Evolutionary conservation across 1,140 invertebrate species (phyloP).

Genomic region (Macrostomum lignano): DNA sequence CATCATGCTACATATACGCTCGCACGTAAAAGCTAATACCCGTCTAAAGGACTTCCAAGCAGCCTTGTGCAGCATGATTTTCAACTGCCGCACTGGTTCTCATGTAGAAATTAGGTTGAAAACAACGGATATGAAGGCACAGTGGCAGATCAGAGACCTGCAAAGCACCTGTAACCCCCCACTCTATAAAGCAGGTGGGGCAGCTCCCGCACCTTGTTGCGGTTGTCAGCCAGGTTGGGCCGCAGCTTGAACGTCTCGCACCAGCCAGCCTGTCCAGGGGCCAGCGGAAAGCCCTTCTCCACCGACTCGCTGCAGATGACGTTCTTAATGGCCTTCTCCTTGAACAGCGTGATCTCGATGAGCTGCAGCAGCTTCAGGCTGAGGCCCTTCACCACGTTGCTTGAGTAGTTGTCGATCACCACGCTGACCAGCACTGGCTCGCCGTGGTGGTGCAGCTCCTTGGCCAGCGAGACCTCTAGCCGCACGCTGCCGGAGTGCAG

Average conservation of each 20-base stretch:
- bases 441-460: slow-evolving; percentile 58
- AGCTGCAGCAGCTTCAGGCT: slow-evolving; percentile 24
- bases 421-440: slow-evolving; percentile 53
- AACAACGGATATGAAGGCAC: no score
- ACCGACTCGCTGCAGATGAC: background rate
- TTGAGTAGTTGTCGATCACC: slow-evolving; percentile 51
- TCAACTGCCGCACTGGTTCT: no score
- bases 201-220: no score
- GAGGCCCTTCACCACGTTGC: slow-evolving; percentile 56
- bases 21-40: no score
- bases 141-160: no score
- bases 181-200: no score
- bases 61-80: no score
- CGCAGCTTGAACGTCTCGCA: slow-evolving; percentile 56
- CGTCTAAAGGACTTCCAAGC: no score
- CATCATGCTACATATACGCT: no score
- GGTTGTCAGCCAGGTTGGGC: slow-evolving; percentile 52
- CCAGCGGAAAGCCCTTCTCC: slow-evolving; percentile 52
- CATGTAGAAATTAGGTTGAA: no score
- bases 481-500: slow-evolving; percentile 60
- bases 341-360: background rate
- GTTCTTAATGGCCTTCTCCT: background rate
- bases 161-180: no score
- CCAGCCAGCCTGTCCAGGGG: slow-evolving; percentile 42
- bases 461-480: slow-evolving; percentile 52